Percentiles rank a stretch among this genome's conserved stretches.
Evolutionary conservation across 2,888 invertebrate species (phyloP).

Genomic region (Rhorus exstirpatorius): DNA sequence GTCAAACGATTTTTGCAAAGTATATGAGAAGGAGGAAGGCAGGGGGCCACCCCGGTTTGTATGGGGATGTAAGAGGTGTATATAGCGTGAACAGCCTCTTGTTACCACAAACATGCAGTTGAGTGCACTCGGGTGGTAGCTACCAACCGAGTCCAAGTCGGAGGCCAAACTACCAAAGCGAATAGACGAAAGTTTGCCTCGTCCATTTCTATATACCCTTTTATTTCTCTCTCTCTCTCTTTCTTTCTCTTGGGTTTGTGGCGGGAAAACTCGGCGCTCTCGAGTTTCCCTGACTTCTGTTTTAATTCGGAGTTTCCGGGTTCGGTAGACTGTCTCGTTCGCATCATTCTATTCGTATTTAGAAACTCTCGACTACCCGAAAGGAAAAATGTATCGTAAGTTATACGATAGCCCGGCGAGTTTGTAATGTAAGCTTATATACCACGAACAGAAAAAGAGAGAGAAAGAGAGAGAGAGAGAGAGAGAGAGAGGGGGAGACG

Average conservation of each 20-base stretch:
- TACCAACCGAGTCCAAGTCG: no score
- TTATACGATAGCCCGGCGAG: conserved; percentile 48
- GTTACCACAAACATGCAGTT: conserved; percentile 69
- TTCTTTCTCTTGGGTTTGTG: conserved; percentile 32
- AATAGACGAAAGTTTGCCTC: conserved; percentile 62
- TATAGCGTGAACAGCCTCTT: conserved; percentile 66
- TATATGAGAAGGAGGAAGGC: conserved; percentile 27
- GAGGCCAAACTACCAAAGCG: conserved; percentile 66
- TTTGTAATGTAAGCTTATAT: conserved; percentile 20
- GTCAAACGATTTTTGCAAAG: conserved; percentile 39
- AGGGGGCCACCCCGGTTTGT: conserved; percentile 1
- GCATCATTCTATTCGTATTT: conserved; percentile 30
- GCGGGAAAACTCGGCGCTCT: conserved; percentile 42
- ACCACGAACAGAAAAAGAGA: no score
- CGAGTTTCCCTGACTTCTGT: conserved; percentile 56
- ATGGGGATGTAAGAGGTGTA: conserved; percentile 56
- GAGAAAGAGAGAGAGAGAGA: conserved; percentile 39
- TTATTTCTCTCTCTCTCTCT: conserved; percentile 15
- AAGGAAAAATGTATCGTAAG: conserved; percentile 65
- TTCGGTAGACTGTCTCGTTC: conserved; percentile 39
- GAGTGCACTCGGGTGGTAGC: conserved; percentile 69
- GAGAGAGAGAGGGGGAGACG: conserved; percentile 46
- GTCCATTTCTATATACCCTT: conserved; percentile 47
- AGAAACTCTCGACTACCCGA: conserved; percentile 46
- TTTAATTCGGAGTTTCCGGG: conserved; percentile 62